Base-by-base conservation (phyloP, 2,888 invertebrate genomes). In the Eristalinus sepulchralis region DNA sequence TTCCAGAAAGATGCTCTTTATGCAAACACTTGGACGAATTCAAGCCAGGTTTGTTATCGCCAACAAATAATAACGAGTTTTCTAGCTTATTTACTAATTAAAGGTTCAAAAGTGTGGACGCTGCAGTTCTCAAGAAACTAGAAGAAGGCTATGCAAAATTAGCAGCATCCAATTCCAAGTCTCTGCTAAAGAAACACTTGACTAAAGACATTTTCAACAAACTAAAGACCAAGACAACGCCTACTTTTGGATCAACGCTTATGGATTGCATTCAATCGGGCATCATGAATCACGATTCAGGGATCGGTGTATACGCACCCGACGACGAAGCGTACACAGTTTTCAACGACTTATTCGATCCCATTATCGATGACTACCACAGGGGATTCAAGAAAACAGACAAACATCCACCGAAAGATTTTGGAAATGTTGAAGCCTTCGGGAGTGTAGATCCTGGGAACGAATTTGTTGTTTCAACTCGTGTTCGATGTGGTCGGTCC, bases 351-450 rank as follows among this genome's bases (percentile, higher is more conserved):
- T 94, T 99, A 89, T 99, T 99, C 93, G 98, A 99, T 94, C 98
- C 98, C 93, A 97, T 99, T 94, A 99, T 99, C 93, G 98, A 98
- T 92, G 98, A 98, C 92, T 98, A 98, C 94, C 98, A 98, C 94
- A 95, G 95, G 93, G 98, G 98, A 90, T 98, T 98, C 95, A 97
- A 97, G 95, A 96, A 97, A 93, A 95, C 96, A 92, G 98, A 97
- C 94, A 97, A 97, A 93, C 99, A 99, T 93, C 99, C 99, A 17
- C 94, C 97, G 88, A 96, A 96, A 94, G 96, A 98, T 94, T 98
- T 98, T 94, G 99, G 99, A 90, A 98, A 99, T 94, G 96, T 97
- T 27, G 95, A 95, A 93, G 94, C 95, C 90, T 96, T 99, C 90
- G 96, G 96, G 91, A 98, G 99, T 93, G 94, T 99, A 90, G 98